These are phyloP conservation scores for Pristiophorus japonicus DNA, from an alignment of 2,113 vertebrate species.

Conservation along the genomic window DNA sequence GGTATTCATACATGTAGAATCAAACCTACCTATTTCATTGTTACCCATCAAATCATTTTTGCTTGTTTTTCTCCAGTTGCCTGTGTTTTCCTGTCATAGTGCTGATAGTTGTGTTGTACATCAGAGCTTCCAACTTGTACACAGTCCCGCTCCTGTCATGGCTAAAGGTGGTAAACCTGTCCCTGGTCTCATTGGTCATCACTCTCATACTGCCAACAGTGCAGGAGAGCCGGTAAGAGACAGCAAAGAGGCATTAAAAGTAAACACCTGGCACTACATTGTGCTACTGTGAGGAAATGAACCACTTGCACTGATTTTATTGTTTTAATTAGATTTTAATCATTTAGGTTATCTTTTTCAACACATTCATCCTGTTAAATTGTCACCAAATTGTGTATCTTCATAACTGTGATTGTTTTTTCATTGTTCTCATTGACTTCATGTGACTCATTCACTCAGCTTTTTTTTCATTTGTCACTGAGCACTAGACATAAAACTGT, in stretches of 20 bases:
- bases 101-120: conserved; percentile 59
- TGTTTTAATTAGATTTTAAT: conserved; percentile 29
- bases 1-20: conserved; percentile 24
- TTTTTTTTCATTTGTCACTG: neutral
- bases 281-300: conserved; percentile 32
- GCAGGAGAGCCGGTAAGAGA: conserved; percentile 68
- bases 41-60: conserved; percentile 27
- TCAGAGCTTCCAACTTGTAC: conserved; percentile 79
- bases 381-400: conserved; percentile 27
- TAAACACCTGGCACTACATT: conserved; percentile 17
- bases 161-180: conserved; percentile 79
- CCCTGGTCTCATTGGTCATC: conserved; percentile 73
- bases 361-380: conserved; percentile 14
- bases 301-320: conserved; percentile 38
- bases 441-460: neutral
- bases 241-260: conserved; percentile 17
- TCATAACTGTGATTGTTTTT: conserved; percentile 15
- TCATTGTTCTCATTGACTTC: conserved; percentile 25
- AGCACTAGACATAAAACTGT: neutral
- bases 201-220: conserved; percentile 73
- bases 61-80: conserved; percentile 47
- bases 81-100: conserved; percentile 46
- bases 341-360: conserved; percentile 18
- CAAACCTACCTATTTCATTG: conserved; percentile 46
- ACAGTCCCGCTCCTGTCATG: conserved; percentile 83